Evolutionary conservation across 1,140 invertebrate genomes (phyloP).

Genomic region (Nasonia giraulti): DNA sequence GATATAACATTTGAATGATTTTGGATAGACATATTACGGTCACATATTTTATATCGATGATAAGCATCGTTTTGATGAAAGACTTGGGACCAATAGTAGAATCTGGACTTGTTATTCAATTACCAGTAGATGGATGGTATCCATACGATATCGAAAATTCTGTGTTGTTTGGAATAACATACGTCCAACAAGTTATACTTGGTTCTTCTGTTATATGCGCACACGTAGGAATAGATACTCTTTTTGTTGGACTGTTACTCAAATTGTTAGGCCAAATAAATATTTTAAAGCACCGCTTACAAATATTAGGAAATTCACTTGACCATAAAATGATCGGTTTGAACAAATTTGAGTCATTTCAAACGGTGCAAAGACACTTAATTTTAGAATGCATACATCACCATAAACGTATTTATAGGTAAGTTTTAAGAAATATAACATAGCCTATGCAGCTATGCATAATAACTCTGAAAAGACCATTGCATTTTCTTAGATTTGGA

Average conservation of each 20-base stretch:
- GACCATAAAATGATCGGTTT: neutral
- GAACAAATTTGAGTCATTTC: neutral
- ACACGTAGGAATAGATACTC: constrained; percentile 26
- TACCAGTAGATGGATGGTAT: constrained; percentile 29
- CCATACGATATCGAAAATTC: constrained; percentile 22
- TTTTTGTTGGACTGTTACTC: constrained; percentile 23
- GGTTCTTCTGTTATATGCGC: constrained; percentile 11
- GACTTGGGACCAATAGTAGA: neutral
- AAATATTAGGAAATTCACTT: neutral
- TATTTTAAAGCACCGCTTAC: constrained; percentile 24
- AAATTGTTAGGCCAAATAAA: constrained; percentile 8
- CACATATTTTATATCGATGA: neutral
- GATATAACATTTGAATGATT: neutral
- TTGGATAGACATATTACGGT: neutral
- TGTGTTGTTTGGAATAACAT: constrained; percentile 7
- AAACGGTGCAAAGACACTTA: neutral
- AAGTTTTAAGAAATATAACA: neutral
- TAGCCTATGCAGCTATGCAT: neutral
- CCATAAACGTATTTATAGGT: constrained; percentile 21
- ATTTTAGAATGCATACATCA: neutral
- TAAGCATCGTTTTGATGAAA: constrained; percentile 11
- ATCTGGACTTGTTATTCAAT: neutral
- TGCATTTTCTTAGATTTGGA: constrained; percentile 12
- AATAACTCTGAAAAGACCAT: neutral
- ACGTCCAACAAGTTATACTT: constrained; percentile 33